Base-by-base conservation (phyloP, 23 tunicate species). In the Ciona savignyi region DNA sequence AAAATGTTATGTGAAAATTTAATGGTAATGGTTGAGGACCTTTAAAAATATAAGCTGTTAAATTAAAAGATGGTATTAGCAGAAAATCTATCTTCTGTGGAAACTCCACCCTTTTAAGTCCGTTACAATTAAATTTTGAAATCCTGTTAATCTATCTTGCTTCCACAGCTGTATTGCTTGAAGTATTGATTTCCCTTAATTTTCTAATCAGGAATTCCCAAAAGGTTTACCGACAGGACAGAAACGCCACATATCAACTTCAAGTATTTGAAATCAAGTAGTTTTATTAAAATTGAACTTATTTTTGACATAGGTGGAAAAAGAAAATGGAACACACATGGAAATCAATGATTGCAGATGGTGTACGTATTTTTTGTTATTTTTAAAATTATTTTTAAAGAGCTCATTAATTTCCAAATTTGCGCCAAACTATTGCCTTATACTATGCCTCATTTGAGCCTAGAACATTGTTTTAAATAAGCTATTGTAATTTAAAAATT, bases 261-360 rank as follows among this genome's bases (percentile, higher is more conserved):
- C 15, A 11, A 11, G 20, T 11, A 49, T 15, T 49, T 49, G 20
- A 49, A 15, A 49, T 49, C 15, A 11, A 11, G 61, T 49, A 20
- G 19, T 49, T 49, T 20, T 11, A 49, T 61, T 6, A 73, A 60
- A 62, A 60, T 29, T 15, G 19, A 25, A 23, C 15, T 27, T 24
- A 25, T 42, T 74, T 69, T 62, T 19, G 33, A 22, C 70, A 1
- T 77, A 83, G 93, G 72, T 75, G 76, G 61, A 80, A 75, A 67
- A 95, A 95, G 86, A 95, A 95, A 65, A 20, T 95, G 65, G 99
- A 95, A 61, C 99, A 95, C 78, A 77, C 88, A 2, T 88, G 80
- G 70, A 95, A 95, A 65, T 78, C 99, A 22, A 62, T 88, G 90
- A 67, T 88, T 23, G 66, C 95, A 23, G 99, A 95, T 74, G 96